Conservation (phyloP, 92 coral and sea anemone genomes). For the Parazoanthus swiftii region DNA sequence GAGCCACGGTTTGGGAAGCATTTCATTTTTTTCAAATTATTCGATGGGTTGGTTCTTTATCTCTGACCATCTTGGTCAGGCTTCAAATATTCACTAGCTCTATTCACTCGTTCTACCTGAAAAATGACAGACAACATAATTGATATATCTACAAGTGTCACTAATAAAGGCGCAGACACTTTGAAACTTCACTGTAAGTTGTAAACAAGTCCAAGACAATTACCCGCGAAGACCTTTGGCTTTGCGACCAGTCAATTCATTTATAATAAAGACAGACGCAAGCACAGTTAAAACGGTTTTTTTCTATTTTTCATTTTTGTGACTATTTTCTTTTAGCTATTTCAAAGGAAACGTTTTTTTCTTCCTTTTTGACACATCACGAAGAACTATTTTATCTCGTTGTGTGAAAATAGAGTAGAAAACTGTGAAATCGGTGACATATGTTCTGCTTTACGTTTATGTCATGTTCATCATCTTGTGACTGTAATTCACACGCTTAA, state of each 20-base stretch:
- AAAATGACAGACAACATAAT: no score
- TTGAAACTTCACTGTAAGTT: no score
- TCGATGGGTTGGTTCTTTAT: no score
- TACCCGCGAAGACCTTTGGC: not conserved
- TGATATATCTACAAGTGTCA: no score
- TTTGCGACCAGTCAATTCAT: not conserved
- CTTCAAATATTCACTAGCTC: no score
- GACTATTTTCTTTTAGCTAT: not conserved
- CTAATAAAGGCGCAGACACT: not conserved
- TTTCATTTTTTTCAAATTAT: no score
- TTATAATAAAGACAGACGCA: not conserved
- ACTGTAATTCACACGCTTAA: not conserved
- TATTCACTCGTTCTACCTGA: no score
- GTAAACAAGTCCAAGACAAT: not conserved
- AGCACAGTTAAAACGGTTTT: not conserved
- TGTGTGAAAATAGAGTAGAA: not conserved
- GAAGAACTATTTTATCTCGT: not conserved
- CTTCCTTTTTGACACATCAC: not conserved
- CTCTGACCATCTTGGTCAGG: no score
- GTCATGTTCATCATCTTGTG: not conserved
- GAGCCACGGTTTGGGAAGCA: no score
- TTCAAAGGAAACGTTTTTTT: no score
- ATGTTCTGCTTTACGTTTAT: not conserved
- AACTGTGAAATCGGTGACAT: not conserved
- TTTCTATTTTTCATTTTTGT: not conserved